A percentile compares a stretch with the other conserved stretches of the same genome.
These are phyloP conservation scores for Takifugu flavidus DNA, from an alignment of 2,113 vertebrate genomes.

Conservation along the genomic window DNA sequence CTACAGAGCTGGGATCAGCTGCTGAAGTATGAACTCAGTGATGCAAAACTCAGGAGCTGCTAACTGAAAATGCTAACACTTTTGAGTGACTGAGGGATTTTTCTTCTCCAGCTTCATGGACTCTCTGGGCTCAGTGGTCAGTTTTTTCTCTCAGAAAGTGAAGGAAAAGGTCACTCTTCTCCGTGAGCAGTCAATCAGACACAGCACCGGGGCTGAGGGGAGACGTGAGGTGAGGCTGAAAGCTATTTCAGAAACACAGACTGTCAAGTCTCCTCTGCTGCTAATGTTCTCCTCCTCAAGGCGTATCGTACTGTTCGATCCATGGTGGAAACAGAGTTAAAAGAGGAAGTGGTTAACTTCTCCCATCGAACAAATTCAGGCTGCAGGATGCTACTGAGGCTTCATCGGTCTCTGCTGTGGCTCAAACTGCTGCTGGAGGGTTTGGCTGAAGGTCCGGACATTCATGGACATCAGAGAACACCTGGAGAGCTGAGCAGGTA, in stretches of 20 bases:
- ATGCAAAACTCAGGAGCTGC: too few species aligned
- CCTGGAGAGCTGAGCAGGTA: constrained; percentile 62
- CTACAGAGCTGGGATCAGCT: constrained; percentile 67
- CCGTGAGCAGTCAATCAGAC: constrained; percentile 41
- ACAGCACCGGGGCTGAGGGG: not conserved
- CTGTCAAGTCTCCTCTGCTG: too few species aligned
- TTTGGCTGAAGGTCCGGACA: constrained; percentile 36
- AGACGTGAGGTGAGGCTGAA: constrained; percentile 19
- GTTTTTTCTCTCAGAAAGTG: constrained; percentile 66
- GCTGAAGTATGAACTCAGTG: constrained; percentile 29
- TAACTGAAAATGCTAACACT: too few species aligned
- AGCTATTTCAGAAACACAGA: rapidly evolving
- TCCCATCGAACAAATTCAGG: constrained; percentile 38
- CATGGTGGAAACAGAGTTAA: constrained; percentile 57
- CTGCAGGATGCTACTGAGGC: constrained; percentile 60
- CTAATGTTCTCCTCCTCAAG: constrained; percentile 6
- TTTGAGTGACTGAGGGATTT: too few species aligned
- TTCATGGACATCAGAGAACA: constrained; percentile 26
- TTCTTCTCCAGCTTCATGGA: constrained; percentile 60
- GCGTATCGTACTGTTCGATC: constrained; percentile 41
- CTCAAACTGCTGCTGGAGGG: constrained; percentile 56
- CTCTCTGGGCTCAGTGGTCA: constrained; percentile 57
- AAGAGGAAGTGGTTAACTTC: constrained; percentile 40
- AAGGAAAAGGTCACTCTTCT: constrained; percentile 43
- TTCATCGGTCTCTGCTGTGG: constrained; percentile 63